Percentiles rank a stretch among this genome's conserved stretches.
phyloP scores from a whole-genome alignment of 1,140 invertebrate genomes.

The Brachionus koreanus region DNA sequence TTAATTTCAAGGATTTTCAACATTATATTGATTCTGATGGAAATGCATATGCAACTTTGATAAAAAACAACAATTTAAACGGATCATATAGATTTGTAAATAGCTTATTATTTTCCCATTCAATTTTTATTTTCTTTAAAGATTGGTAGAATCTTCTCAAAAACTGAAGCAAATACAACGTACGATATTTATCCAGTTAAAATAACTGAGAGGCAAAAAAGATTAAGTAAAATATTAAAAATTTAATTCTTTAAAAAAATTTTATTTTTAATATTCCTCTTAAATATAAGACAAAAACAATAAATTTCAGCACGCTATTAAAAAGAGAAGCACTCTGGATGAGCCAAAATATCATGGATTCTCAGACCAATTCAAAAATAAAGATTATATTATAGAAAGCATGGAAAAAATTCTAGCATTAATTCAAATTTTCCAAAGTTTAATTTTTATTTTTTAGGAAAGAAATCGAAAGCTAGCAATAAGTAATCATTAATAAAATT shows the following conservation, averaged over 20 bases:
- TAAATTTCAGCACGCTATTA: not conserved
- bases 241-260: not conserved
- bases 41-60: not conserved
- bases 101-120: not conserved
- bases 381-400: not conserved
- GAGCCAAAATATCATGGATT: not conserved
- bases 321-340: not conserved
- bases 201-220: not conserved
- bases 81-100: conserved; percentile 8
- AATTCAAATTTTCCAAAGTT: not conserved
- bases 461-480: not conserved
- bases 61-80: not conserved
- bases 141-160: conserved; percentile 9
- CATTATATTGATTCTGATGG: not conserved
- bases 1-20: not conserved
- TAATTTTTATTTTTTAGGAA: not conserved
- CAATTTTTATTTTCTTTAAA: not conserved
- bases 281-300: not conserved
- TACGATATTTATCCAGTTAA: conserved; percentile 13
- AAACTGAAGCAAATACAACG: not conserved
- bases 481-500: not conserved
- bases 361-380: not conserved
- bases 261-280: not conserved
- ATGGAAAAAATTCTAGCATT: not conserved
- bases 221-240: not conserved